Evolutionary conservation across 2,797 vertebrate species (phyloP), one percentile per base, ranked within the genome.

Genomic region (Varecia variegata): DNA sequence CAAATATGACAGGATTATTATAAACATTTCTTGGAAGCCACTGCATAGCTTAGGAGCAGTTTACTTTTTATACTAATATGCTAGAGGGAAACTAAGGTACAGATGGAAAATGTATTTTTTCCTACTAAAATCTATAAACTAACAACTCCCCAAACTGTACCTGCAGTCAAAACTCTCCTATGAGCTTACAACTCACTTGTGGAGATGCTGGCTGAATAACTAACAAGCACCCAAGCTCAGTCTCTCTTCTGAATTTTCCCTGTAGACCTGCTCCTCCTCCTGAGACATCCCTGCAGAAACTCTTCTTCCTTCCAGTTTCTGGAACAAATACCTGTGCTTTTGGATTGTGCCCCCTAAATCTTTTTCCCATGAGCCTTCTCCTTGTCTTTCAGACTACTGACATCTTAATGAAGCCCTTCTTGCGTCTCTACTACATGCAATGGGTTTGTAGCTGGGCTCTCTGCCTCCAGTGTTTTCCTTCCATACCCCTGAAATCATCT

Each of bases 71-170:
- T 90, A 68, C 88, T 79, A 70, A 82, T 93, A 68, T 2, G 58
- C 83, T 38, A 25, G 27, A 90, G 86, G 89, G 86, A 97, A 98
- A 97, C 91, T 70, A 85, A 97, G 95, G 93, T 83, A 94, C 80
- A 96, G 92, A 96, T 84, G 84, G 79, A 92, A 92, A 96, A 94
- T 67, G 14, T 83, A 58, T 38, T 89, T 96, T 93, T 94, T 86
- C 25, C 21, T 87, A 77, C 38, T 27, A 45, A 12, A 74, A n/a
- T 87, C 70, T 56, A 50, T 73, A 93, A 96, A 89, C 32, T 87
- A 80, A 91, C 84, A 94, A 83, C 14, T 95, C 52, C 62, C 23
- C 1, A 54, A 94, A 74, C 54, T 93, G 83, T 58, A 56, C 17
- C 30, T 54, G 52, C 15, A 73, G 58, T 70, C 30, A 40, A 81